Conservation (phyloP, 1,140 invertebrate genomes). For the Hormaphis cornu region DNA sequence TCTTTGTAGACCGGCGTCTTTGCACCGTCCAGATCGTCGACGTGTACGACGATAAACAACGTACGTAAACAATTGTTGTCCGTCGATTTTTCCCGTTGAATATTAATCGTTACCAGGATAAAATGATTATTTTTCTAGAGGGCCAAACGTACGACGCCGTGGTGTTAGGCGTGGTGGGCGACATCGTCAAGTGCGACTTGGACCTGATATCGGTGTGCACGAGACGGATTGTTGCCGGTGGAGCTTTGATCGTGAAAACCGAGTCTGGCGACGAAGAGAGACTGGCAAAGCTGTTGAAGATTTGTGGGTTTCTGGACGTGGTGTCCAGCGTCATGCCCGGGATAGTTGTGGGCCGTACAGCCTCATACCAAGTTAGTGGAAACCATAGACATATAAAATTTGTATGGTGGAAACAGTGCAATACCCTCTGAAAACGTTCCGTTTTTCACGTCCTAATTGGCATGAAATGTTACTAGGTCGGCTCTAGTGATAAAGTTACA, state of each 20-base stretch:
- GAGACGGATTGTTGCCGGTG: neutral
- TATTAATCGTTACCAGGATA: too few species aligned
- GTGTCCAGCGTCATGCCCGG: neutral
- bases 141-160: neutral
- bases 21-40: too few species aligned
- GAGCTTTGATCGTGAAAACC: neutral
- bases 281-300: neutral
- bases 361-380: neutral
- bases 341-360: neutral
- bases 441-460: too few species aligned
- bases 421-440: too few species aligned
- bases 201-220: neutral
- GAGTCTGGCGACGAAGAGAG: neutral
- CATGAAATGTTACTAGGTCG: constrained; percentile 50
- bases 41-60: too few species aligned
- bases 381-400: neutral
- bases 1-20: neutral
- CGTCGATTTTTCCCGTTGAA: too few species aligned
- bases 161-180: neutral
- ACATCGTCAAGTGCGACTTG: neutral
- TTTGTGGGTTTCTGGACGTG: neutral
- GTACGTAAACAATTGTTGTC: neutral
- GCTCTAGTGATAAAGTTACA: constrained; percentile 50
- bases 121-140: neutral
- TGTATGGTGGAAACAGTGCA: neutral